phyloP scores from a whole-genome alignment of 2,797 vertebrate genomes.

The Myotis planiceps region DNA sequence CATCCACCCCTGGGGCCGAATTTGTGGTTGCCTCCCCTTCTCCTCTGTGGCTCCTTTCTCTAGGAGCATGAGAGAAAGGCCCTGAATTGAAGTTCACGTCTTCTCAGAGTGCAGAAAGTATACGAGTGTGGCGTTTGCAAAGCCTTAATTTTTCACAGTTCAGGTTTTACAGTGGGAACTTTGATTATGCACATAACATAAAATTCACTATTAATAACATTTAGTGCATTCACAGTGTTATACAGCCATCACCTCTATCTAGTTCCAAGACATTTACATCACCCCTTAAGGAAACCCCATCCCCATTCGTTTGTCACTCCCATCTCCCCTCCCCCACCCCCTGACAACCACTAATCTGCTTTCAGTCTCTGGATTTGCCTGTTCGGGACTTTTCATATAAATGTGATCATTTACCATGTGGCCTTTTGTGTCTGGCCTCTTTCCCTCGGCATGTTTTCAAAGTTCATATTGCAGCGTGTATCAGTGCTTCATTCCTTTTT shows the following conservation, averaged over 20 bases:
- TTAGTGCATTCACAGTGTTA: background rate
- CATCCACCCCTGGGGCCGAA: background rate
- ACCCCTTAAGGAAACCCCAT: too few species aligned
- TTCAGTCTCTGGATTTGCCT: background rate
- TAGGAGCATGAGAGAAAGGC: background rate
- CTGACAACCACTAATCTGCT: background rate
- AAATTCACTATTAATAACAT: background rate
- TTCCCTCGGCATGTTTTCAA: background rate
- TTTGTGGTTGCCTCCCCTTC: background rate
- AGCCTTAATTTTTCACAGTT: background rate
- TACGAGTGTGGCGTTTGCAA: fast-evolving
- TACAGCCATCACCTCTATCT: background rate
- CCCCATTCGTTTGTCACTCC: background rate
- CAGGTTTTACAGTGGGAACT: background rate
- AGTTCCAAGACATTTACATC: background rate
- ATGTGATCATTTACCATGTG: background rate
- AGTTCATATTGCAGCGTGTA: fast-evolving
- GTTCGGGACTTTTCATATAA: background rate
- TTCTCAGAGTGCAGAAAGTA: background rate
- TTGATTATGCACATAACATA: too few species aligned
- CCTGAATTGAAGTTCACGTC: background rate
- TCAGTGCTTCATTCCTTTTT: background rate
- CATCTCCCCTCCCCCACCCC: background rate
- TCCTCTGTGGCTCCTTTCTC: background rate
- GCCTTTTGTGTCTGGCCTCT: background rate